Evolutionary conservation across 2,797 vertebrate genomes (phyloP).

Genomic region (Cuniculus paca): DNA sequence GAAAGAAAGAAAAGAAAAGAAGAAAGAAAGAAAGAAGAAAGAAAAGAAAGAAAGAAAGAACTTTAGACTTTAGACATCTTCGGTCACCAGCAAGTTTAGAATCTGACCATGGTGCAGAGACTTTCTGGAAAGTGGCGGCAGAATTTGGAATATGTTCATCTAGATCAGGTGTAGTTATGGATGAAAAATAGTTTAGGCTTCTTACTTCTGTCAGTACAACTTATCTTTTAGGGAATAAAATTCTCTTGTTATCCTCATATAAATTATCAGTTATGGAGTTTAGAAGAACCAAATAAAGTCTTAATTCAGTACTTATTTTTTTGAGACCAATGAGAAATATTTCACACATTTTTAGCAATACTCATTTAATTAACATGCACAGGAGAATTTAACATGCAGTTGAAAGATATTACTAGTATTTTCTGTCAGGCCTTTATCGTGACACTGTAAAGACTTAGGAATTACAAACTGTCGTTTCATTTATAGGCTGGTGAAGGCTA

Average conservation of each 20-base stretch:
- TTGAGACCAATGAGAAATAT: conserved; percentile 11
- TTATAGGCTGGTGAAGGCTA: background rate
- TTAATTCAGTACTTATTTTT: background rate
- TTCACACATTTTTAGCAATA: conserved; percentile 15
- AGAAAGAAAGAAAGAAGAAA: no score
- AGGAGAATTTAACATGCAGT: background rate
- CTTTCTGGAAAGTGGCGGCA: background rate
- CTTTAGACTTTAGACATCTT: background rate
- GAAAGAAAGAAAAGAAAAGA: no score
- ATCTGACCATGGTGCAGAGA: background rate
- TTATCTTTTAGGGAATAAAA: background rate
- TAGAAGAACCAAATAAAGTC: conserved; percentile 13
- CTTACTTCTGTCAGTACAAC: background rate
- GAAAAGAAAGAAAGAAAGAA: no score
- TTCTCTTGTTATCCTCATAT: conserved; percentile 15
- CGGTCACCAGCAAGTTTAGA: background rate
- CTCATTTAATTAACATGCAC: background rate
- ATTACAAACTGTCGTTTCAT: background rate
- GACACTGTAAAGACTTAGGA: background rate
- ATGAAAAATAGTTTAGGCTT: background rate
- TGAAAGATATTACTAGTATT: background rate
- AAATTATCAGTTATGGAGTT: background rate
- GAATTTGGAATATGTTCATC: background rate
- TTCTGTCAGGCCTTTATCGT: conserved; percentile 7
- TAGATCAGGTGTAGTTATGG: background rate